Conservation (phyloP, 2,797 vertebrate species). For the Hippopotamyrus pictus region DNA sequence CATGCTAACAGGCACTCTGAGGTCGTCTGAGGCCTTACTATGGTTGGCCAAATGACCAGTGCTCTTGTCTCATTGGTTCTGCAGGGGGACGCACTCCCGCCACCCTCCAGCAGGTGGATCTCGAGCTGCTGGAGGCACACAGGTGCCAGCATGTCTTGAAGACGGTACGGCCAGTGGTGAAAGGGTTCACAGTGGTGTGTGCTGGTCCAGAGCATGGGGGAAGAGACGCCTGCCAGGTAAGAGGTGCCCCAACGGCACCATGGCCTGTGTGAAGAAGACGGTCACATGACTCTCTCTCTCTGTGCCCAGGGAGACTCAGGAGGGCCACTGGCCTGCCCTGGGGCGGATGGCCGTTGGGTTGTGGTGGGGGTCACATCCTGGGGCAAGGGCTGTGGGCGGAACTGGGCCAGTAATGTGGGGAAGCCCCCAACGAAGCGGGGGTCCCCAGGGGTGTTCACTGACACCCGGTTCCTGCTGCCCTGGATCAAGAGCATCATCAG, state of each 20-base stretch:
- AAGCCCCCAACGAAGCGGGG: slow-evolving; percentile 55
- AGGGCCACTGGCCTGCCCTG: slow-evolving; percentile 70
- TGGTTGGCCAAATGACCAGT: not conserved
- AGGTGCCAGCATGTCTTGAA: slow-evolving; percentile 62
- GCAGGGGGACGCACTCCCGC: slow-evolving; percentile 64
- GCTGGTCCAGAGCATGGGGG: slow-evolving; percentile 76
- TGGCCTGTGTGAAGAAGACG: not conserved
- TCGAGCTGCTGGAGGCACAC: slow-evolving; percentile 64
- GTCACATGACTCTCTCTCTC: not conserved
- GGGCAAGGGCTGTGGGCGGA: slow-evolving; percentile 79
- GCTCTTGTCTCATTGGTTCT: not conserved
- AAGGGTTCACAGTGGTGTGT: slow-evolving; percentile 65
- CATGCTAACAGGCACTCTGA: not conserved
- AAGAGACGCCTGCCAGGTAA: slow-evolving; percentile 78
- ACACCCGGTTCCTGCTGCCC: slow-evolving; percentile 63
- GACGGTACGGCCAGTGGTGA: slow-evolving; percentile 51
- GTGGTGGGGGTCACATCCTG: slow-evolving; percentile 76
- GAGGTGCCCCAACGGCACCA: not conserved
- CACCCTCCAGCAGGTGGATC: slow-evolving; percentile 64
- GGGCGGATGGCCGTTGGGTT: slow-evolving; percentile 61
- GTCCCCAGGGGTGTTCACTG: slow-evolving; percentile 80
- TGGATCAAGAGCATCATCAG: slow-evolving; percentile 67
- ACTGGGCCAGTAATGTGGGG: slow-evolving; percentile 65
- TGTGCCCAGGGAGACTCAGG: slow-evolving; percentile 77
- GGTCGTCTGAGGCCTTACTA: not conserved